Evolutionary conservation across 92 coral and sea anemone genomes (phyloP), one percentile per base, ranked within the genome.

Genomic region (Porites evermanni): DNA sequence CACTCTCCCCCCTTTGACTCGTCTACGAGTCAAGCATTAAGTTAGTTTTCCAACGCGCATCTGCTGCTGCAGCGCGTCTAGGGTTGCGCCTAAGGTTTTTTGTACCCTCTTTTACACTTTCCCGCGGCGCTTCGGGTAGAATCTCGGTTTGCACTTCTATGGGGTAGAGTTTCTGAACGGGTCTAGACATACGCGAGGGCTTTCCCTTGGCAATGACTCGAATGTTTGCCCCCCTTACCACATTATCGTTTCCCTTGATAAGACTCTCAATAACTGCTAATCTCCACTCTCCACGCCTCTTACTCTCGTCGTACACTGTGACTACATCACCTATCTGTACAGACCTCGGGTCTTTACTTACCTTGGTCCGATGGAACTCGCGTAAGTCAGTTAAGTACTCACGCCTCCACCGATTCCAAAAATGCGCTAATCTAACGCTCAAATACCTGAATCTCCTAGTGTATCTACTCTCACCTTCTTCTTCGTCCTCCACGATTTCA

Each of bases 321-420:
- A 86, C 89, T 47, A 78, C 78, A 10, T 86, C 89, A 32, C 89
- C 89, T 4, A 52, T 47, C 10, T 86, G 7, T 13, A 56, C 53
- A 13, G 23, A 17, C n/a, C 47, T 85, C 2, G 17, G 63, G 54
- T 12, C 72, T 4, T 77, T 19, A 10, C 66, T 44, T 52, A 23
- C 6, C 5, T 68, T 77, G 6, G 44, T 13, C 2, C 51, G 20
- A 52, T 86, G 89, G 61, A 65, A 86, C 61, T 78, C 89, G 13
- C 89, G 68, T 0, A 86, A 26, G 47, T 86, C 38, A 4, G 21
- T 78, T 18, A 86, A 23, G 23, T 86, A 86, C 67, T 86, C 79
- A 12, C 53, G 53, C 17, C 75, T 78, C 93, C 91, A 86, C 53
- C 91, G 54, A 23, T 86, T 85, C 90, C 90, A 90, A 73, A 86